These are phyloP conservation scores for Emys orbicularis DNA, from an alignment of 2,797 vertebrate genomes.

Conservation along the genomic window DNA sequence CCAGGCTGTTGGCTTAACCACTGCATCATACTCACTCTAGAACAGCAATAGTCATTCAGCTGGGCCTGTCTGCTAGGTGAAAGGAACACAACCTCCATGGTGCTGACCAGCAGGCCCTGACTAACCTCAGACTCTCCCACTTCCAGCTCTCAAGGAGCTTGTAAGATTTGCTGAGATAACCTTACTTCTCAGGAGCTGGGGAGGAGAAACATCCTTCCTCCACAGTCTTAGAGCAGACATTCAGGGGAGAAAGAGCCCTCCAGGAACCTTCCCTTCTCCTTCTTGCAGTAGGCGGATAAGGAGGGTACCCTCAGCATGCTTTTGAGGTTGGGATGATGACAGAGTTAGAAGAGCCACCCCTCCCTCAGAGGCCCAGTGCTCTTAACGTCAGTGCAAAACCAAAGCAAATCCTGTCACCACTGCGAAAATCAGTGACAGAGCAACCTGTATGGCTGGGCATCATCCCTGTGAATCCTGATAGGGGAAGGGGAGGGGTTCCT, in stretches of 20 bases:
- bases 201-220: background rate
- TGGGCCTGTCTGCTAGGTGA: background rate
- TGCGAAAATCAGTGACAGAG: fast-evolving
- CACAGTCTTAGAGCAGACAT: background rate
- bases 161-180: background rate
- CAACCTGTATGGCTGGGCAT: fast-evolving
- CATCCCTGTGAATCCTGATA: background rate
- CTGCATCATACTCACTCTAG: background rate
- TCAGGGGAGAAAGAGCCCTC: background rate
- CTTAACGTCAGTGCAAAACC: background rate
- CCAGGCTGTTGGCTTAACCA: background rate
- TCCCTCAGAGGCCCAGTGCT: background rate
- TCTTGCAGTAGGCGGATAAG: background rate
- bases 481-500: background rate
- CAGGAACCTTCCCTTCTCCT: background rate
- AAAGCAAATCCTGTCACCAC: background rate
- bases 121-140: background rate
- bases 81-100: background rate
- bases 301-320: background rate
- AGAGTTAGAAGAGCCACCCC: background rate
- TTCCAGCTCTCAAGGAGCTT: background rate
- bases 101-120: background rate
- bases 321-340: background rate
- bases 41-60: background rate
- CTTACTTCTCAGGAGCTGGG: background rate